Evolutionary conservation across 2,888 invertebrate species (phyloP).

Genomic region (Limnephilus rhombicus): DNA sequence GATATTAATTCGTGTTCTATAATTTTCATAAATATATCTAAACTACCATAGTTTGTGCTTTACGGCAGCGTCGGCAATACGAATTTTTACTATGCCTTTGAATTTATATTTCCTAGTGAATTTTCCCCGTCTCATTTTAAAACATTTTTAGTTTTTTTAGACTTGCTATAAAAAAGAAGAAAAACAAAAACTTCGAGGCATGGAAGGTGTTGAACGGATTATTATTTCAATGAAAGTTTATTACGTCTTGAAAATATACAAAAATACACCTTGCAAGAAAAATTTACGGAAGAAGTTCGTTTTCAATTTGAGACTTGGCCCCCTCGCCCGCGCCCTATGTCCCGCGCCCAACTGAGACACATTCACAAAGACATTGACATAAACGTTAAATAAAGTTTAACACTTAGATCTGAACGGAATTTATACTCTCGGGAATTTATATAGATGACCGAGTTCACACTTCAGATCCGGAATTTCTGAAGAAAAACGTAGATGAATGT

Average conservation of each 20-base stretch:
- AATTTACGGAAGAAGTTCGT: not conserved
- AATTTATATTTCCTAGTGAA: not conserved
- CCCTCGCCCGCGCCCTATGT: not conserved
- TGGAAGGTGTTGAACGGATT: not conserved
- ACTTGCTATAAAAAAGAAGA: not conserved
- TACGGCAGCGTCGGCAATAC: not conserved
- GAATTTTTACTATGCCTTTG: not conserved
- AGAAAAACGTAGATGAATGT: not conserved
- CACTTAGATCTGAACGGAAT: constrained; percentile 21
- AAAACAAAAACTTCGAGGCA: not conserved
- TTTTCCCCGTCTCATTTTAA: not conserved
- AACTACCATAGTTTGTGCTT: not conserved
- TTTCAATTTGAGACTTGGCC: not conserved
- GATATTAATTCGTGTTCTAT: not conserved
- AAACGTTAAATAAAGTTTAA: constrained; percentile 26
- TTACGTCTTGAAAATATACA: not conserved
- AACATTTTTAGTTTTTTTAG: not conserved
- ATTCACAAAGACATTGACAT: constrained; percentile 34
- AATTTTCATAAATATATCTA: not conserved
- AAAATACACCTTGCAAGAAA: not conserved
- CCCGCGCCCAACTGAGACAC: not conserved
- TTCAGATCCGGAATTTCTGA: not conserved
- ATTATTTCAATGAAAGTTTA: constrained; percentile 18
- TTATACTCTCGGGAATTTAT: constrained; percentile 6
- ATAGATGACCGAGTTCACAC: constrained; percentile 26